Percentiles rank a stretch among this genome's conserved stretches.
phyloP scores from a whole-genome alignment of 2,113 vertebrate genomes.

The Erpornis zantholeuca region DNA sequence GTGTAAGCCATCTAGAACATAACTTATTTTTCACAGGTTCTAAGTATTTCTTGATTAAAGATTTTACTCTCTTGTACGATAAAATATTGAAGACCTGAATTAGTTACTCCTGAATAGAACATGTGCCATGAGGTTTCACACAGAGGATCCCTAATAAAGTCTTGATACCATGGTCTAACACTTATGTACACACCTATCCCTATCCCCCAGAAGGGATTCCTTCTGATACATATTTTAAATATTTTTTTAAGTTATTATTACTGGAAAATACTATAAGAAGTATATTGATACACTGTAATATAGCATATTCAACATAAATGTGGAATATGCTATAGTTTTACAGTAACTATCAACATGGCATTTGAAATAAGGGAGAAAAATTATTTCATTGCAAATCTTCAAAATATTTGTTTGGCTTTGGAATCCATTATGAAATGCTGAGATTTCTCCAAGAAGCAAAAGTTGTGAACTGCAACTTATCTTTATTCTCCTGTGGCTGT shows the following conservation, averaged over 20 bases:
- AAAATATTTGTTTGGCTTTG: not conserved
- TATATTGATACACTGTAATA: not conserved
- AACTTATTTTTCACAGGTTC: not conserved
- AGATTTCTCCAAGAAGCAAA: not conserved
- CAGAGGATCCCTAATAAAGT: not conserved
- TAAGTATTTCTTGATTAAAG: not conserved
- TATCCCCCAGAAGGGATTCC: not conserved
- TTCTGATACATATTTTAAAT: not conserved
- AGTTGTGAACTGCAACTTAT: not conserved
- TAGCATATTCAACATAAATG: not conserved
- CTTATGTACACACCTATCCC: fast-evolving
- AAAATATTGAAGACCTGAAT: not conserved
- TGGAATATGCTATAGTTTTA: not conserved
- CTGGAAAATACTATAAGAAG: not conserved
- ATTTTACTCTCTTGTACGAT: not conserved
- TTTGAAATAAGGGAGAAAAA: not conserved
- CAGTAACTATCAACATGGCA: not conserved
- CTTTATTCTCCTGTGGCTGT: not conserved
- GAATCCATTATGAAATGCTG: not conserved
- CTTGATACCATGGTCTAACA: not conserved
- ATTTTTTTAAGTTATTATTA: not conserved
- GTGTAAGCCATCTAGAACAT: not conserved
- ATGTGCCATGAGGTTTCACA: not conserved
- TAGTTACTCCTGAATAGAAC: not conserved
- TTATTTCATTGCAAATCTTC: not conserved